A percentile compares a stretch with the other conserved stretches of the same genome.
Evolutionary conservation across 2,888 invertebrate species (phyloP).

Genomic region (Luperina testacea): DNA sequence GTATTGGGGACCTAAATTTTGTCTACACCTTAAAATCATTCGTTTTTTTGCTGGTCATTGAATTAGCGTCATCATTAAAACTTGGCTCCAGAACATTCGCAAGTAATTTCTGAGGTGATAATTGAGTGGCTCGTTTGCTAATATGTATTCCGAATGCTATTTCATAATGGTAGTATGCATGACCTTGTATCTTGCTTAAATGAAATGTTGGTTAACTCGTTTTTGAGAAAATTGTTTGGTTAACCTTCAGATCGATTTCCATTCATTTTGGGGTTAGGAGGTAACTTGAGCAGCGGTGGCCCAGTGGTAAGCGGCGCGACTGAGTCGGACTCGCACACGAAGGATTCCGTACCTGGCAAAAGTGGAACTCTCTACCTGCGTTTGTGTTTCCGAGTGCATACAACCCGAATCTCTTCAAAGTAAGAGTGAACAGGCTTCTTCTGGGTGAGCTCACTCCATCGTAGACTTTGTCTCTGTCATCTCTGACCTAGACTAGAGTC

Average conservation of each 20-base stretch:
- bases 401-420: no score
- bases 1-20: neutral
- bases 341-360: no score
- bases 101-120: slow-evolving; percentile 19
- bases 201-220: slow-evolving; percentile 19
- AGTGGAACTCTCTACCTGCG: no score
- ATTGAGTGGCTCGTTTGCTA: slow-evolving; percentile 16
- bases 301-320: no score
- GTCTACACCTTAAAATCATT: neutral
- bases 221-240: slow-evolving; percentile 17
- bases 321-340: no score
- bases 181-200: slow-evolving; percentile 30
- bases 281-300: no score
- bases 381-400: no score
- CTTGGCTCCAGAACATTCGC: neutral
- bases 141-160: slow-evolving; percentile 17
- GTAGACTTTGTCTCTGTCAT: no score
- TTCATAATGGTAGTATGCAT: slow-evolving; percentile 13
- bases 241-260: slow-evolving; percentile 26
- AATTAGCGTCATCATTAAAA: slow-evolving; percentile 1
- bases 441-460: no score
- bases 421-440: no score
- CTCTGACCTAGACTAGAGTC: no score
- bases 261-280: slow-evolving; percentile 4
- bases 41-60: neutral